Base-by-base conservation (phyloP, 1,140 invertebrate species). In the Drosophila mojavensis region DNA sequence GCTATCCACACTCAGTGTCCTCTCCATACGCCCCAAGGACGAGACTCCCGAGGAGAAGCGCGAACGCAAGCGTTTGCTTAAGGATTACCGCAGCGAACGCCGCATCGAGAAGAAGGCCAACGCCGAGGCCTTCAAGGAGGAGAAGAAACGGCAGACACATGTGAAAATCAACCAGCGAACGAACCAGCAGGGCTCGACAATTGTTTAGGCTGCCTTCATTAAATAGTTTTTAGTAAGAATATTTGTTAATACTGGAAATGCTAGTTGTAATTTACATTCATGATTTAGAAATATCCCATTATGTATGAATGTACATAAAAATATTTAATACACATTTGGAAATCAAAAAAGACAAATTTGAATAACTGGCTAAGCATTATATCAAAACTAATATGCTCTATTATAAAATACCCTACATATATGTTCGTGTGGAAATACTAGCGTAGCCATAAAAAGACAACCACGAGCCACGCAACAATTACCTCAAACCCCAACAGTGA, bases 41-140 rank as follows among this genome's bases (percentile, higher is more conserved):
- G 98, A 99, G 94, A 96, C 95, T 0, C 85, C 95, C 0, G 97
- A 98, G 76, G 97, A 98, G 78, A 96, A 95, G 88, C 95, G 93
- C 79, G 94, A 95, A 76, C 94, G 98, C 47, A 99, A 99, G 92
- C 94, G 95, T 39, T 93, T 95, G 11, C 92, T 99, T 0, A 98
- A 97, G 93, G 95, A 97, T 74, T 97, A 96, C 86, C 95, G 97
- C 93, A 95, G 94, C 91, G 96, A 97, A 89, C 94, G 98, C 81
- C 94, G 97, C 91, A 88, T 95, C 64, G 98, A 99, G 91, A 96
- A 96, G 92, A 99, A 99, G 91, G 94, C 95, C 0, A 98, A 98
- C 90, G 95, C 94, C 24, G 92, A 95, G 66, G 97, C 97, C 0
- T 99, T 99, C 92, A 98, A 97, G 91, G 95, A 97, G 77, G 97